Conservation (phyloP, 2,888 invertebrate species). For the Megalurothrips usitatus region DNA sequence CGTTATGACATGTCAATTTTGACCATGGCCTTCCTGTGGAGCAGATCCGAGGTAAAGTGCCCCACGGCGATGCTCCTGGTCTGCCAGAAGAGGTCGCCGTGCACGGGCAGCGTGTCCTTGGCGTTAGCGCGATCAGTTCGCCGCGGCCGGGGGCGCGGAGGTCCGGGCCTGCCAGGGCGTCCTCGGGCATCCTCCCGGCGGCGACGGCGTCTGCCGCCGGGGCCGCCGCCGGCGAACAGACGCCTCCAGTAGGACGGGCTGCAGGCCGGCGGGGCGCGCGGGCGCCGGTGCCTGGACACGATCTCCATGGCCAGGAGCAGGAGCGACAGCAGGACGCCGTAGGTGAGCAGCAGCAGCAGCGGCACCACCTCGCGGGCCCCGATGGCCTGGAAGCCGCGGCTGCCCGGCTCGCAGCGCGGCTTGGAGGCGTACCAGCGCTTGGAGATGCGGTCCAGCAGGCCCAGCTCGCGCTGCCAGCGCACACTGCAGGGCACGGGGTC, state of each 20-base stretch:
- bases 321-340: constrained; percentile 29
- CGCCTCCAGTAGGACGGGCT: background rate
- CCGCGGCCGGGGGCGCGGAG: background rate
- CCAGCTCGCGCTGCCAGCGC: constrained; percentile 57
- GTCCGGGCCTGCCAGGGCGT: background rate
- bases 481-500: constrained; percentile 30
- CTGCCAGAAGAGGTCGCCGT: background rate
- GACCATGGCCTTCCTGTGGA: background rate
- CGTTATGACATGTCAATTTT: no score
- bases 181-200: background rate
- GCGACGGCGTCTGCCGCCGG: background rate
- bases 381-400: constrained; percentile 52
- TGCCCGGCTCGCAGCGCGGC: constrained; percentile 51
- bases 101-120: background rate
- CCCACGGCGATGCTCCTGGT: background rate
- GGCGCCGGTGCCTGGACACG: constrained; percentile 31
- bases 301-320: constrained; percentile 31
- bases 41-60: background rate
- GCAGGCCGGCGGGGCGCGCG: background rate
- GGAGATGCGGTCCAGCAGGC: constrained; percentile 51
- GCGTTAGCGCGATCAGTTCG: background rate
- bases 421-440: constrained; percentile 53
- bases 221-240: background rate
- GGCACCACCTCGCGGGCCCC: constrained; percentile 44
- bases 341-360: constrained; percentile 33